phyloP scores from a whole-genome alignment of 2,113 vertebrate genomes.

The Leiothrix lutea region DNA sequence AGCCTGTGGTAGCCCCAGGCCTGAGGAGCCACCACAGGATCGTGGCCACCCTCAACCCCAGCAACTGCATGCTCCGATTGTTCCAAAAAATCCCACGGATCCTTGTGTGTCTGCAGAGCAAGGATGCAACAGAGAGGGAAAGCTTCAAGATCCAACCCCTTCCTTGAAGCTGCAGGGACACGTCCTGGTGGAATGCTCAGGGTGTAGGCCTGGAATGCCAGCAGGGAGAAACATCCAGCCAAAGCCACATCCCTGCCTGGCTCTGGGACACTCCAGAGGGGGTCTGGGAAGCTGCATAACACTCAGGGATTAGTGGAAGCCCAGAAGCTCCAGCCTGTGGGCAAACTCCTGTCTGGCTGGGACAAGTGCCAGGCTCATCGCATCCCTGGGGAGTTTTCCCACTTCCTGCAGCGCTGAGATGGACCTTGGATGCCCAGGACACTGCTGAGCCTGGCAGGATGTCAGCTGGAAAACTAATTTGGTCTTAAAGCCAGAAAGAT shows the following conservation, averaged over 20 bases:
- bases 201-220: not conserved
- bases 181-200: not conserved
- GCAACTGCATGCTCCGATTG: accelerated
- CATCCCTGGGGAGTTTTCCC: not conserved
- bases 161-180: not conserved
- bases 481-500: not conserved
- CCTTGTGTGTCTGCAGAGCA: not conserved
- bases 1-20: not conserved
- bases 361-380: not conserved
- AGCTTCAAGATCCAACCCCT: not conserved
- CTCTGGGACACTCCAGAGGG: accelerated
- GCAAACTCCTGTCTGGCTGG: not conserved
- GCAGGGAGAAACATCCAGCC: not conserved
- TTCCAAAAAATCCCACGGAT: not conserved
- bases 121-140: not conserved
- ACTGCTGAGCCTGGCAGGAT: not conserved
- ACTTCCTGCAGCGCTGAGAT: accelerated
- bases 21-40: not conserved
- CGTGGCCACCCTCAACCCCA: not conserved
- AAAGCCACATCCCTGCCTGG: not conserved
- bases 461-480: not conserved
- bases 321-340: not conserved
- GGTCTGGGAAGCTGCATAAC: not conserved
- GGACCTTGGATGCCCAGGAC: not conserved
- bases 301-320: not conserved